A percentile compares a stretch with the other conserved stretches of the same genome.
These are phyloP conservation scores for Notodonta ziczac DNA, from an alignment of 2,888 invertebrate genomes.

Conservation along the genomic window DNA sequence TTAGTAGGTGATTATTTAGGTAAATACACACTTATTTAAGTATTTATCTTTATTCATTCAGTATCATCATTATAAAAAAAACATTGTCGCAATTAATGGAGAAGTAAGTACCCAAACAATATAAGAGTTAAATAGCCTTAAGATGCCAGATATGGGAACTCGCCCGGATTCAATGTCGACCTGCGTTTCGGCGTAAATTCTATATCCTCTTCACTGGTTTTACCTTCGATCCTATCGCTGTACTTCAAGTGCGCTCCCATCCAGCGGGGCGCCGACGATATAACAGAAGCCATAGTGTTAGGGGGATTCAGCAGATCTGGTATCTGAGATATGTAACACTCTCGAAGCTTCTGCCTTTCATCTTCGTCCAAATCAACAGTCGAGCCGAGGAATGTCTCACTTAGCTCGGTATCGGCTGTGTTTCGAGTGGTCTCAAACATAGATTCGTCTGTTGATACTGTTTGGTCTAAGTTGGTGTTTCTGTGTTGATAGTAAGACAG, in stretches of 20 bases:
- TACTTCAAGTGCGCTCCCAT: slow-evolving; percentile 55
- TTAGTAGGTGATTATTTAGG: not conserved
- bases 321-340: slow-evolving; percentile 56
- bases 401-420: slow-evolving; percentile 32
- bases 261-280: slow-evolving; percentile 52
- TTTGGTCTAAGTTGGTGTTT: slow-evolving; percentile 12
- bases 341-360: slow-evolving; percentile 43
- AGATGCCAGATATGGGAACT: slow-evolving; percentile 21
- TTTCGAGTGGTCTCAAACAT: slow-evolving; percentile 18
- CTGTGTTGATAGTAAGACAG: slow-evolving; percentile 58
- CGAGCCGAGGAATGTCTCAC: slow-evolving; percentile 17
- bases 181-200: slow-evolving; percentile 55
- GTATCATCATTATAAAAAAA: not conserved
- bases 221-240: slow-evolving; percentile 50
- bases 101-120: not conserved
- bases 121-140: not conserved
- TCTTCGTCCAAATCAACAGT: slow-evolving; percentile 23
- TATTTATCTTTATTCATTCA: not conserved
- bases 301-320: slow-evolving; percentile 62
- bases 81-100: not conserved
- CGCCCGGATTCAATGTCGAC: slow-evolving; percentile 52
- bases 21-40: not conserved
- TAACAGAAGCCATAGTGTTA: slow-evolving; percentile 53
- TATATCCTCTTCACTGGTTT: slow-evolving; percentile 25
- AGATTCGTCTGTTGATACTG: slow-evolving; percentile 12